These are phyloP conservation scores for Neocrepidodera transversa DNA, from an alignment of 2,888 invertebrate species.

Conservation along the genomic window DNA sequence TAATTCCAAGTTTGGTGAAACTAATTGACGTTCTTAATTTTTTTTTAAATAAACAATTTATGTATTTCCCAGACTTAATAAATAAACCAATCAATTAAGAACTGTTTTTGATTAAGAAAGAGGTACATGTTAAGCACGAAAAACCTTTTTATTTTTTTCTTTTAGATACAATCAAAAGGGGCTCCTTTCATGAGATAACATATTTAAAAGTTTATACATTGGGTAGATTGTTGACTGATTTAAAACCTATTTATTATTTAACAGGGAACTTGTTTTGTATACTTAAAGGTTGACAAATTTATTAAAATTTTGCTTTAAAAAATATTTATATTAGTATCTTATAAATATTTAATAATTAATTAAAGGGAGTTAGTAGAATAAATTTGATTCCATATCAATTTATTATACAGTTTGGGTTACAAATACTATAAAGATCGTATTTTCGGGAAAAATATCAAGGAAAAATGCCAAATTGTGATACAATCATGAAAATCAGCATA, in stretches of 20 bases:
- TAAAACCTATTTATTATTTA: not conserved
- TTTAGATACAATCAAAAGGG: not conserved
- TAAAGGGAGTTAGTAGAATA: too few species aligned
- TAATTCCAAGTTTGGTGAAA: constrained; percentile 3
- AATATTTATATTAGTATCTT: too few species aligned
- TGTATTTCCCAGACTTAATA: not conserved
- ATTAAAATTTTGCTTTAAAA: not conserved
- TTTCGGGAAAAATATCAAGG: too few species aligned
- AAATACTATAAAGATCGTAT: too few species aligned
- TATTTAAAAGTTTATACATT: too few species aligned
- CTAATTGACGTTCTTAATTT: constrained; percentile 6
- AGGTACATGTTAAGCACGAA: not conserved
- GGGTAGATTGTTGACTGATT: not conserved
- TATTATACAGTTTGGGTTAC: too few species aligned
- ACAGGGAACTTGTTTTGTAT: not conserved
- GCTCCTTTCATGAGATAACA: not conserved
- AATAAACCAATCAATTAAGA: not conserved
- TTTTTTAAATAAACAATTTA: not conserved
- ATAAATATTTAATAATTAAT: too few species aligned
- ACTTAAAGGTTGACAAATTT: not conserved
- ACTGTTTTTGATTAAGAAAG: not conserved
- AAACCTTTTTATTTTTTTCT: not conserved
- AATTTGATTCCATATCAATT: too few species aligned
- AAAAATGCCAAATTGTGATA: too few species aligned
- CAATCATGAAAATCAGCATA: too few species aligned